Base-by-base conservation (phyloP, 1,140 invertebrate species). In the Brachionus angularis region DNA sequence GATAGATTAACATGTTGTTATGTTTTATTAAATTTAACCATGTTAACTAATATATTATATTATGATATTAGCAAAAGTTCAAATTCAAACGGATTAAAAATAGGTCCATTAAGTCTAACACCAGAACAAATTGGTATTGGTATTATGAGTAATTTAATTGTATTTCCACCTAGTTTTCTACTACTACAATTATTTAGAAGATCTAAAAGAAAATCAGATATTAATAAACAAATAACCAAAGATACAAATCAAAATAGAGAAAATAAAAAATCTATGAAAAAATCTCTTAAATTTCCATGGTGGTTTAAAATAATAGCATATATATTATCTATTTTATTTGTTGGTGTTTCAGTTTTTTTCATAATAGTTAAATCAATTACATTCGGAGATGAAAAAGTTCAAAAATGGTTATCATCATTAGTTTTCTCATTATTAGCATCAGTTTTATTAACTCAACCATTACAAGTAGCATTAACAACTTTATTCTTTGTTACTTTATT, bases 91-190 rank as follows among this genome's bases (percentile, higher is more conserved):
- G 47, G 16, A 8, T 25, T 50, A 16, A 50, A 18, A 8, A 16
- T 50, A 5, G 47, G 47, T 18, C 47, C 47, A 50, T 50, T 50
- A 7, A 7, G 18, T 50, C 18, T 50, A 16, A 50, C 47, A 10
- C 47, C 47, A 50, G 79, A 81, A 76, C 80, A 81, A 79, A 76
- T 81, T 8, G 78, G 73, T 31, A 77, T 81, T 49, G 80, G 80
- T 8, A 72, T 81, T 3, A 50, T 76, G 1, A 74, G 73, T 53
- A 81, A 81, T 73, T 42, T 81, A 8, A 79, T 81, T 21, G 82
- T 85, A 14, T 85, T 85, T 72, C 83, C 83, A 2, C 79, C 83
- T 4, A 84, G 80, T 72, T 84, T 85, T 73, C 46, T 84, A 49
- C 79, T 85, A 46, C 79, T 85, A 1, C 77, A 74, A 3, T 64